Base-by-base conservation (phyloP, 2,888 invertebrate genomes). In the Phaonia tiefii region DNA sequence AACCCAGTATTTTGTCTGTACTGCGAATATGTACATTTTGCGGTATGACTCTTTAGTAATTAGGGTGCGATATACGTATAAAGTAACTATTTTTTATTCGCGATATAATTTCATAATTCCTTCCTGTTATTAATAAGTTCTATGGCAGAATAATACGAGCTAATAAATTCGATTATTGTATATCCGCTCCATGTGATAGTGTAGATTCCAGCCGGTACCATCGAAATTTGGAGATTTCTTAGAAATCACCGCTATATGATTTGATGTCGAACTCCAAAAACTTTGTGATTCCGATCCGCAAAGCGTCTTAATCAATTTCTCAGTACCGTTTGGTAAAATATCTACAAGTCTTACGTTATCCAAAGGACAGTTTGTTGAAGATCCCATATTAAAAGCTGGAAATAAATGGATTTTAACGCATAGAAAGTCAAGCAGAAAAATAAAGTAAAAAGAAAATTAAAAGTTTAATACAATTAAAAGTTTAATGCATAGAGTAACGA, bases 291-390 rank as follows among this genome's bases (percentile, higher is more conserved):
- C 91, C 91, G 95, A 75, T 0, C 91, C 90, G 83, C 91, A 91
- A 85, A 91, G 92, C 0, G 90, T 91, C 3, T 91, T 89, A 1
- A 91, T 37, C 2, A 86, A 85, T 49, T 79, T 85, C 13, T 87
- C 85, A 66, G 85, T 83, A 74, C 84, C 84, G 54, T 88, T 86
- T 0, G 90, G 86, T 1, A 89, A 86, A n/a, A 91, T 87, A 75
- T 94, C 93, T 26, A 92, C 92, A 8, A 96, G 87, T 85, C 93
- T 92, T 0, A 97, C 82, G 87, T 93, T 94, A 87, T 95, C 94
- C 42, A 92, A 91, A 0, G 90, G 90, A 86, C 96, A 96, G 56
- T 91, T 90, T 15, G 90, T 90, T 49, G 89, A 90, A 0, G 93
- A 89, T 15, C 95, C 95, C 86, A 96, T 92, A 83, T 94, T 94